These are phyloP conservation scores for Cettia cetti DNA, from an alignment of 2,113 vertebrate species.

Conservation along the genomic window DNA sequence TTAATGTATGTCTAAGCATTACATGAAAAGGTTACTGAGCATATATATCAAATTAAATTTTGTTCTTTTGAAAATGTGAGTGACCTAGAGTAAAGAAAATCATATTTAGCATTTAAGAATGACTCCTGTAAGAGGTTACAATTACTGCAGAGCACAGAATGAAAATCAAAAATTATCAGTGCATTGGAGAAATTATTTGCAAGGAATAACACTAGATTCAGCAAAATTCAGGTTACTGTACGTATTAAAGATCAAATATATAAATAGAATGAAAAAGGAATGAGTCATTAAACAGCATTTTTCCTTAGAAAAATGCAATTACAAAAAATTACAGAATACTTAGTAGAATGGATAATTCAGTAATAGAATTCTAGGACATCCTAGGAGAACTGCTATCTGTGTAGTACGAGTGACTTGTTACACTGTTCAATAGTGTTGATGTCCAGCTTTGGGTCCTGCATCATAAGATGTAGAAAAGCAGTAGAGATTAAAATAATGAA, in stretches of 20 bases:
- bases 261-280: neutral
- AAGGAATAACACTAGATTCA: neutral
- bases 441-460: neutral
- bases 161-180: neutral
- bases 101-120: neutral
- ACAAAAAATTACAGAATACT: neutral
- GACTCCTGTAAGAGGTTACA: neutral
- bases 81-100: neutral
- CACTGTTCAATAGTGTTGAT: neutral
- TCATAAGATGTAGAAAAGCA: neutral
- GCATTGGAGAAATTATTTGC: neutral
- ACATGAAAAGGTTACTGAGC: neutral
- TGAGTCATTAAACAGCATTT: neutral
- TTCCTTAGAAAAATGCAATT: neutral
- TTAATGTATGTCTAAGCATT: neutral
- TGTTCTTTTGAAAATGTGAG: neutral
- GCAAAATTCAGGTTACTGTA: neutral
- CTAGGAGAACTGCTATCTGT: neutral
- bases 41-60: neutral
- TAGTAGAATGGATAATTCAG: neutral
- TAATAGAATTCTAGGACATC: neutral
- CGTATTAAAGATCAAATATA: neutral
- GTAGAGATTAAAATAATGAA: neutral
- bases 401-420: accelerated
- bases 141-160: neutral